Conservation (phyloP, 2,113 vertebrate genomes). For the Dromaius novaehollandiae region DNA sequence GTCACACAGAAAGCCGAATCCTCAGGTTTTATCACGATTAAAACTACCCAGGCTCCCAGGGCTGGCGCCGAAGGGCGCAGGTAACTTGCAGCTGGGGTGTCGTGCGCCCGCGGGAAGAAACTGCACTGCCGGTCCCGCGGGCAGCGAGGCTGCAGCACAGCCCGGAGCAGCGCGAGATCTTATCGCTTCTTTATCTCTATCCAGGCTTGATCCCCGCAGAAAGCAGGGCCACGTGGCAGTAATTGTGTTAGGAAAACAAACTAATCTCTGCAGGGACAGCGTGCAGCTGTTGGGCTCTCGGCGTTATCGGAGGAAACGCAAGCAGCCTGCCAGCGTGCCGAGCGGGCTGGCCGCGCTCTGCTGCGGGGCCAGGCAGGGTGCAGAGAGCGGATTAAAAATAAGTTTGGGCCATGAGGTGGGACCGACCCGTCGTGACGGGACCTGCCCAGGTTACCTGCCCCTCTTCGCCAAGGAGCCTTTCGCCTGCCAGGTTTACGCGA, state of each 20-base stretch:
- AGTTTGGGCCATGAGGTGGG: background rate
- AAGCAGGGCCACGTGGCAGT: constrained; percentile 63
- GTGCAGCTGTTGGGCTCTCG: constrained; percentile 56
- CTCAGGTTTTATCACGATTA: background rate
- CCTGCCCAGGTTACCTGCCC: background rate
- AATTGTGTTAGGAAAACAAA: constrained; percentile 73
- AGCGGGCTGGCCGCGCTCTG: accelerated
- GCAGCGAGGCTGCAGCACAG: background rate
- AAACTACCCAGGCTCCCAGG: background rate
- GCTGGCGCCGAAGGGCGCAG: background rate
- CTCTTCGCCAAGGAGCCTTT: background rate
- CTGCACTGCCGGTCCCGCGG: background rate
- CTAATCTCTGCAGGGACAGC: constrained; percentile 61
- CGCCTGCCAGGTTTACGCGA: background rate
- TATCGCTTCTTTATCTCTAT: constrained; percentile 56
- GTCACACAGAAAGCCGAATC: accelerated
- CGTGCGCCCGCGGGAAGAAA: background rate
- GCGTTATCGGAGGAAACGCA: constrained; percentile 6
- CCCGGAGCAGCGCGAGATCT: background rate
- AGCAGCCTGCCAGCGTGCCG: background rate
- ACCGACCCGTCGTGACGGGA: background rate
- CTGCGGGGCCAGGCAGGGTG: background rate
- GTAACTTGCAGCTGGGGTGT: background rate
- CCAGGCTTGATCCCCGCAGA: constrained; percentile 30
- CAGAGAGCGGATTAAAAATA: background rate